phyloP scores from a whole-genome alignment of 2,797 vertebrate genomes.

The Tokudaia muenninki region DNA sequence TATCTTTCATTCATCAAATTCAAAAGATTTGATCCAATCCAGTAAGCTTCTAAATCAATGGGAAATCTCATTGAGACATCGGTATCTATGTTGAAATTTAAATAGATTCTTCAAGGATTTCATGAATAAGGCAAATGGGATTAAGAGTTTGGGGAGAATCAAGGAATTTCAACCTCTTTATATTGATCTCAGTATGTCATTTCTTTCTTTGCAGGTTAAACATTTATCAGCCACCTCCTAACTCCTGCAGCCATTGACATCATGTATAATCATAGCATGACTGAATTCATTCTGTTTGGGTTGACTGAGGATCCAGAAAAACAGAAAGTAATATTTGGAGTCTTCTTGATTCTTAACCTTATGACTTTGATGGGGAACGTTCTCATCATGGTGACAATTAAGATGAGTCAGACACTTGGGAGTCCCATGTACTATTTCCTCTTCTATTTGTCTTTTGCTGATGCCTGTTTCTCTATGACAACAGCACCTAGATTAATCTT shows the following conservation, averaged over 20 bases:
- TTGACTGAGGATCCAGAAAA: conserved; percentile 42
- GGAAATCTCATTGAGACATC: neutral
- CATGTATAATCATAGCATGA: conserved; percentile 17
- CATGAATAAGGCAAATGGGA: neutral
- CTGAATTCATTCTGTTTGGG: conserved; percentile 71
- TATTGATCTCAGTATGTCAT: neutral
- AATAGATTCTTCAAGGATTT: neutral
- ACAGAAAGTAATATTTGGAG: conserved; percentile 29
- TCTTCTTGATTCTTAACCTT: conserved; percentile 71
- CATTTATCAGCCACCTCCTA: neutral
- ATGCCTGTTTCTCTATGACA: conserved; percentile 51
- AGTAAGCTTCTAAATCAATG: neutral
- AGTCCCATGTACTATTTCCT: conserved; percentile 73
- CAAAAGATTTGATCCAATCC: neutral
- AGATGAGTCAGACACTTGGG: neutral
- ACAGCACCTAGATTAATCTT: conserved; percentile 45
- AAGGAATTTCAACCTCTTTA: neutral
- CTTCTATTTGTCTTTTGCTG: conserved; percentile 47
- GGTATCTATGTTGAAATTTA: neutral
- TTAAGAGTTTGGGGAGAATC: fast-evolving
- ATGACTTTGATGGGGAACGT: conserved; percentile 60
- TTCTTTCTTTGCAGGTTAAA: conserved; percentile 11
- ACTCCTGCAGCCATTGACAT: fast-evolving
- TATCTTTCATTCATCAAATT: neutral
- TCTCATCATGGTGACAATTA: conserved; percentile 61